Base-by-base conservation (phyloP, 1,140 invertebrate species). In the Drosophila melanogaster region DNA sequence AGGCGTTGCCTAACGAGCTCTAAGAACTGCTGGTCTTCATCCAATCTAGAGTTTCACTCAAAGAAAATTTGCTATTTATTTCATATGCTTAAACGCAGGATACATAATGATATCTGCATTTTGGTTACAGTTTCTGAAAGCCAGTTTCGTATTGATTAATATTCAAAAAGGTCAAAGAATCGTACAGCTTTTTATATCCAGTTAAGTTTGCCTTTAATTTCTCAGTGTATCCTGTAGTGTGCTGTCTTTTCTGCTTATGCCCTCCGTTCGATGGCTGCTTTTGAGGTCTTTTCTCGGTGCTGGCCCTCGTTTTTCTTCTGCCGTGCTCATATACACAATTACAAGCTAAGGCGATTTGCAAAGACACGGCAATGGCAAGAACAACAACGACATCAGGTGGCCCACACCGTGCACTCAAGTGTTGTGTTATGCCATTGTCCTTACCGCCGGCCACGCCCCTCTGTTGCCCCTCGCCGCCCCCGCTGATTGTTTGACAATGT, bases 321-420 rank as follows among this genome's bases (percentile, higher is more conserved):
- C 46, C 22, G 59, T 87, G 83, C 76, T 72, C 83, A 83, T 86
- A 87, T 87, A 87, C 76, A 87, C 84, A 87, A 89, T 89, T 89
- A 87, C 84, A 72, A 76, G 84, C 84, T 87, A 87, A 87, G 84
- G 84, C 84, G 84, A 87, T 87, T 87, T 77, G 79, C 84, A 83
- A 66, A 58, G 55, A 62, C 71, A 79, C 60, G 73, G 55, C 50
- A 74, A 44, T 47, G 58, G 40, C 70, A 58, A 46, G n/a, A 62
- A 61, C 58, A 61, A 65, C 41, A 56, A 41, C 50, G 62, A 81
- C 78, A 81, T 75, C 83, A 87, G 75, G 64, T 81, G 78, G 64
- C 56, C 59, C 62, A n/a, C 69, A 77, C 83, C 41, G 17, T 75
- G 78, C 74, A 81, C 69, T 86, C 78, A 86, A 85, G 81, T 78